Conservation (phyloP, 1,140 invertebrate genomes). For the Radopholus similis region DNA sequence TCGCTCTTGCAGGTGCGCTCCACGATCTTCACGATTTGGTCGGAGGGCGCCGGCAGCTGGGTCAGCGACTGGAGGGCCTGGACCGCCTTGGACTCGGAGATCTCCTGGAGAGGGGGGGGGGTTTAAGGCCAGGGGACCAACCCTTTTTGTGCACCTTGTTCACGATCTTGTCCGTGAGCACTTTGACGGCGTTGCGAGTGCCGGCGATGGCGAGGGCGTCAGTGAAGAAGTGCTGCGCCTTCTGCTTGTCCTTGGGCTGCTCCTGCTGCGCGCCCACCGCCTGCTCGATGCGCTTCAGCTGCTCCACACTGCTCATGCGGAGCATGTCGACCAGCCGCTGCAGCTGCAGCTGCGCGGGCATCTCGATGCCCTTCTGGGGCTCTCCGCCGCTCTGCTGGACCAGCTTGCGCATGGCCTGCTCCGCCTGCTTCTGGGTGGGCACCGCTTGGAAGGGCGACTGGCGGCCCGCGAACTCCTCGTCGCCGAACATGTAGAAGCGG, state of each 20-base stretch:
- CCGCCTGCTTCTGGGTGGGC: constrained; percentile 26
- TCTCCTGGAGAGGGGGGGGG: background rate
- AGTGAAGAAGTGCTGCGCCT: constrained; percentile 25
- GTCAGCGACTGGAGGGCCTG: constrained; percentile 17
- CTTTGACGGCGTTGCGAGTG: constrained; percentile 34
- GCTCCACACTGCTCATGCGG: constrained; percentile 33
- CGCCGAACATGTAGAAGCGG: constrained; percentile 41
- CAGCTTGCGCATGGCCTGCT: constrained; percentile 15
- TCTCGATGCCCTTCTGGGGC: constrained; percentile 31
- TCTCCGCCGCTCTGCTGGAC: constrained; percentile 4
- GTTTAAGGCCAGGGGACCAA: background rate
- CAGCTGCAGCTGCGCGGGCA: constrained; percentile 13
- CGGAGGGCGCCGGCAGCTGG: constrained; percentile 35
- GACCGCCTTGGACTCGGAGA: constrained; percentile 24
- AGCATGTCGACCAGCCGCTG: constrained; percentile 31
- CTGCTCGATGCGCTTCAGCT: constrained; percentile 29
- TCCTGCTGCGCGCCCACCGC: background rate
- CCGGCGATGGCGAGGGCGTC: constrained; percentile 38
- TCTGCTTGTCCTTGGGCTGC: constrained; percentile 5
- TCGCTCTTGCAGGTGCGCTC: constrained; percentile 33
- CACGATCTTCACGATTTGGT: constrained; percentile 18
- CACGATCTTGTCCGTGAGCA: constrained; percentile 28
- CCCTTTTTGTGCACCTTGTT: constrained; percentile 2
- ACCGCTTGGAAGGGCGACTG: constrained; percentile 30
- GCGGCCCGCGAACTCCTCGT: constrained; percentile 17